Evolutionary conservation across 2,113 vertebrate species (phyloP), one percentile per base, ranked within the genome.

Genomic region (Zonotrichia leucophrys): DNA sequence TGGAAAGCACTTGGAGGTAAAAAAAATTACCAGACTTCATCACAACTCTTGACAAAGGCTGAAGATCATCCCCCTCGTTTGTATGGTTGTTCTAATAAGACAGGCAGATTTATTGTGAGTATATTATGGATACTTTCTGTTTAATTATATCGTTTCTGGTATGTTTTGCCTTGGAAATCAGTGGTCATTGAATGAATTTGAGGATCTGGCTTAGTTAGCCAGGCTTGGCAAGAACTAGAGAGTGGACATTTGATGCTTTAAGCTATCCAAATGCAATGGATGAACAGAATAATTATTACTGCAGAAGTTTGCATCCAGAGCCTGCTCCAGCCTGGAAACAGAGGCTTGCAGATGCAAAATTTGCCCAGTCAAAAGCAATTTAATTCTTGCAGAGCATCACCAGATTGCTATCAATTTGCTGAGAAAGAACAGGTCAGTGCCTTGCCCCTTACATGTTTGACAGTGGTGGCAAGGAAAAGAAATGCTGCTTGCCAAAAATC

Each of bases 11-110:
- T 99, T 62, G 98, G 99, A 44, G 99, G 99, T 33, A 98, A 98
- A 94, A 97, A 96, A 70, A 53, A 59, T 13, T 99, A 99, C 58
- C 99, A 99, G 96, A 99, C 98, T 11, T 99, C 99, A 21, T 82
- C 97, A 8, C 95, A 97, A 25, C 97, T 99, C 37, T 97, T 98
- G 95, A 97, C 94, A 76, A 94, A 95, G 52, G 96, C 83, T n/a
- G 96, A 97, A 94, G 83, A 97, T 67, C 98, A 97, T 47, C 98
- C 98, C 1, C 98, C 98, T 60, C 98, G 98, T 73, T 97, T 99
- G 28, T 99, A 98, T 4, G 99, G 98, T 62, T 99, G 99, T 92
- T 99, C 99, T 91, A 99, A 99, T 95, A 99, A 99, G 95, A 98
- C 98, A 1, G 99, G 99, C 90, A 98, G 98, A 93, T 99, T 99